Evolutionary conservation across 1,140 invertebrate genomes (phyloP), one percentile per base, ranked within the genome.

Genomic region (Penaeus indicus): DNA sequence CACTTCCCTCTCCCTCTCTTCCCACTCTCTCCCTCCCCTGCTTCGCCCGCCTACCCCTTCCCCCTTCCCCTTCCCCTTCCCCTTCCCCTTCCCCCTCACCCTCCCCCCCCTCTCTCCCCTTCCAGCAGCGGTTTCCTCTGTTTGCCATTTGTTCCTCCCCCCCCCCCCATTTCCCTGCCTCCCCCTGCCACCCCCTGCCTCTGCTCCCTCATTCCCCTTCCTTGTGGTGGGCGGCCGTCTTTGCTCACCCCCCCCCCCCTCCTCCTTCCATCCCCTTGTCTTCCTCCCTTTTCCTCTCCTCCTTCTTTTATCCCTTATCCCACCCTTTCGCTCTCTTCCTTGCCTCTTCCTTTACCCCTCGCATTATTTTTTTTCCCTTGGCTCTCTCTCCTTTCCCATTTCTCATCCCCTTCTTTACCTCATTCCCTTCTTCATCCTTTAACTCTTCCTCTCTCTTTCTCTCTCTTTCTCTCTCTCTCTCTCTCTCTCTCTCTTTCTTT

Each of bases 181-280:
- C 54, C 54, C 77, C 38, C 75, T 78, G 38, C 54, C 75, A 42
- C 32, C 13, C 27, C 54, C 38, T 4, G 54, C 75, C 75, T 47
- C n/a, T 0, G 69, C 38, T 25, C 38, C n/a, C 69, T 1, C 69
- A 16, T 16, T 72, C 69, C 69, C 18, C 69, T 27, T 25, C 38
- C 38, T n/a, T 77, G 19, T 77, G 21, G 19, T 22, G 19, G 19
- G n/a, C 75, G n/a, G 19, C 75, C 19, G 8, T 42, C 38, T 42
- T 8, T 42, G 38, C n/a, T 27, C 75, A 10, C 75, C 32, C 75
- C 7, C 75, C n/a, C 21, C n/a, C 75, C 7, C 19, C n/a, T 32
- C 38, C 75, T 27, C 75, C 62, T 60, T 81, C 79, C 25, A 47
- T 81, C 47, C 62, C 47, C 27, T n/a, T 60, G 32, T 60, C 62